Evolutionary conservation across 2,113 vertebrate genomes (phyloP).

Genomic region (Pomatostomus ruficeps): DNA sequence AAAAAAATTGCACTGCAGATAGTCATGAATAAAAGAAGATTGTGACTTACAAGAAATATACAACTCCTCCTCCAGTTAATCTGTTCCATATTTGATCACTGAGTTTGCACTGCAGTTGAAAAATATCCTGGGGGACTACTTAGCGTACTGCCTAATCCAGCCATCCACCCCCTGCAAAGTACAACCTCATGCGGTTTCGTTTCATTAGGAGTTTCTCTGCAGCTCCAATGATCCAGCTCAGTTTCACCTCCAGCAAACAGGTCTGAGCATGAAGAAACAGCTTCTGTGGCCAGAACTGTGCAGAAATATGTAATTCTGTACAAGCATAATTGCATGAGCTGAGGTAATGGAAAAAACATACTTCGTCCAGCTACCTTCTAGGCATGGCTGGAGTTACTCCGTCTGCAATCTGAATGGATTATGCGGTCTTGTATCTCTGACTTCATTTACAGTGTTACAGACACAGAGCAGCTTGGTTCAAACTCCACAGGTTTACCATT

Average conservation of each 20-base stretch:
- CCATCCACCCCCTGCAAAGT: constrained; percentile 41
- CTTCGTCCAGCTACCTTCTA: constrained; percentile 31
- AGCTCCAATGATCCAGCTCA: constrained; percentile 14
- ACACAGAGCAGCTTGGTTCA: background rate
- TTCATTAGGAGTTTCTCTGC: constrained; percentile 49
- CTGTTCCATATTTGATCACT: constrained; percentile 56
- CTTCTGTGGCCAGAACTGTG: constrained; percentile 33
- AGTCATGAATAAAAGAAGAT: background rate
- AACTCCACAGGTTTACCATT: background rate
- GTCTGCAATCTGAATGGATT: background rate
- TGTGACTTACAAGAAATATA: constrained; percentile 44
- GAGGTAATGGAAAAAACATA: constrained; percentile 56
- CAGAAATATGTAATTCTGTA: constrained; percentile 42
- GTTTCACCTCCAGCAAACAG: constrained; percentile 58
- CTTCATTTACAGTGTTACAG: background rate
- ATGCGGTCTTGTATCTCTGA: constrained; percentile 1
- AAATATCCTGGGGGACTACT: constrained; percentile 47
- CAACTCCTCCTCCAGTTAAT: constrained; percentile 31
- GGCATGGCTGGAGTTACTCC: constrained; percentile 8
- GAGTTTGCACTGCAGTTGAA: constrained; percentile 33
- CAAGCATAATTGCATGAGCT: background rate
- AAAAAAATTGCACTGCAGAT: background rate
- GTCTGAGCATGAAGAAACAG: constrained; percentile 46
- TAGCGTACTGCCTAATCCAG: constrained; percentile 25
- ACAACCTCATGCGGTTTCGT: constrained; percentile 11